These are phyloP conservation scores for Frieseomelitta varia DNA, from an alignment of 1,140 invertebrate species.

Conservation along the genomic window DNA sequence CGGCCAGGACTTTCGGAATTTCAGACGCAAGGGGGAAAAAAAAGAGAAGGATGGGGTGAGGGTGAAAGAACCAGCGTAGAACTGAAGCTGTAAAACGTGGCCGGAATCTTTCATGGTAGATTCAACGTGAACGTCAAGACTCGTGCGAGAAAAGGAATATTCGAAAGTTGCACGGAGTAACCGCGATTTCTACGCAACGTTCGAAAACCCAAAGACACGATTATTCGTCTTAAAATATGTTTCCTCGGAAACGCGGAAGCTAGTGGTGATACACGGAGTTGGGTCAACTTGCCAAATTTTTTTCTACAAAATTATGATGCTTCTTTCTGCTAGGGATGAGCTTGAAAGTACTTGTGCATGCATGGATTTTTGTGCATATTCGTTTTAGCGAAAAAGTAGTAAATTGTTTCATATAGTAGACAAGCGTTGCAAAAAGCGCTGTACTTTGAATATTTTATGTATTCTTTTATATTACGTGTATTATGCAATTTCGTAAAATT, in stretches of 20 bases:
- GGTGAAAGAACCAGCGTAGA: slow-evolving; percentile 39
- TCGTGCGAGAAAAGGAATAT: slow-evolving; percentile 26
- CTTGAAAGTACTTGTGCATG: no score
- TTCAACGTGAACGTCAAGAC: background rate
- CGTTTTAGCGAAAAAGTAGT: no score
- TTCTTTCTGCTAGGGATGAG: no score
- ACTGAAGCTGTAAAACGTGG: slow-evolving; percentile 60
- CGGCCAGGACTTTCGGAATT: no score
- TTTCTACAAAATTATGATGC: no score
- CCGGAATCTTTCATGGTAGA: slow-evolving; percentile 36
- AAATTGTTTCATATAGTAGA: no score
- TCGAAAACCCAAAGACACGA: background rate
- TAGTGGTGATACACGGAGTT: background rate
- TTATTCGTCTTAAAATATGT: slow-evolving; percentile 22
- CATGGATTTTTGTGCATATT: no score
- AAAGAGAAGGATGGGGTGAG: background rate
- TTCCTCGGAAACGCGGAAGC: background rate
- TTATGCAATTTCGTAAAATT: no score
- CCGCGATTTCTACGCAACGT: slow-evolving; percentile 27
- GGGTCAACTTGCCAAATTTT: no score
- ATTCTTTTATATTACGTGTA: no score
- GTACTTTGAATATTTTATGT: no score
- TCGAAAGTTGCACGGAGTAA: slow-evolving; percentile 34
- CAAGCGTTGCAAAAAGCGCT: no score
- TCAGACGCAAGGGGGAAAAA: slow-evolving; percentile 17